Percentiles rank a stretch among this genome's conserved stretches.
Evolutionary conservation across 2,888 invertebrate species (phyloP).

Genomic region (Acrobasis consociella): DNA sequence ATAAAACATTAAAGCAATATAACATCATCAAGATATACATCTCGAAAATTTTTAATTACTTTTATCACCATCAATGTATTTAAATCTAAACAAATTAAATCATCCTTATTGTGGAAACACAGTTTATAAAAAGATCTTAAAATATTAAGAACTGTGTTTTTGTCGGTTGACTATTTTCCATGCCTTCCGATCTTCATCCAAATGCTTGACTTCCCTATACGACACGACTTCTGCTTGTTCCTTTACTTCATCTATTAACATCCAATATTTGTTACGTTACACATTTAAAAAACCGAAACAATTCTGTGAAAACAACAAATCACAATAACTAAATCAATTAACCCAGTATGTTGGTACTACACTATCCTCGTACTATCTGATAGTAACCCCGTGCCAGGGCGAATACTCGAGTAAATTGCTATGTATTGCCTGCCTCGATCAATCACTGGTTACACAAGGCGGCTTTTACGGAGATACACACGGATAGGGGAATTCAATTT

Average conservation of each 20-base stretch:
- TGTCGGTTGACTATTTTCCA: too few species aligned
- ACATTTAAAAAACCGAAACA: not conserved
- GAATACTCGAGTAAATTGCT: conserved; percentile 15
- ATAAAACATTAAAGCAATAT: too few species aligned
- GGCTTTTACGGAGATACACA: conserved; percentile 22
- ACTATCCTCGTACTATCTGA: not conserved
- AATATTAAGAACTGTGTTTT: too few species aligned
- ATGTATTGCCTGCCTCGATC: conserved; percentile 20
- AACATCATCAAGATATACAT: too few species aligned
- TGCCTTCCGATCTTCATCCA: too few species aligned
- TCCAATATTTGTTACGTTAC: not conserved
- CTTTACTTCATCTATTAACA: not conserved
- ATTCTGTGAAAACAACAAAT: not conserved
- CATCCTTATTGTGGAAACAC: too few species aligned
- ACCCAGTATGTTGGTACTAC: not conserved
- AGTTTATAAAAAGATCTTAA: too few species aligned
- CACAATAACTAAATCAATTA: not conserved
- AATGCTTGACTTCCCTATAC: too few species aligned
- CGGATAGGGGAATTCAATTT: not conserved
- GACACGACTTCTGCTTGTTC: too few species aligned
- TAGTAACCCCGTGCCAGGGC: not conserved
- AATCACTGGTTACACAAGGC: conserved; percentile 25
- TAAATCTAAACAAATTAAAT: too few species aligned
- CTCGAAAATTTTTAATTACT: too few species aligned
- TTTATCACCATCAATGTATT: not conserved